Evolutionary conservation across 1,140 invertebrate species (phyloP), one percentile per base, ranked within the genome.

Genomic region (Zophobas atratus): DNA sequence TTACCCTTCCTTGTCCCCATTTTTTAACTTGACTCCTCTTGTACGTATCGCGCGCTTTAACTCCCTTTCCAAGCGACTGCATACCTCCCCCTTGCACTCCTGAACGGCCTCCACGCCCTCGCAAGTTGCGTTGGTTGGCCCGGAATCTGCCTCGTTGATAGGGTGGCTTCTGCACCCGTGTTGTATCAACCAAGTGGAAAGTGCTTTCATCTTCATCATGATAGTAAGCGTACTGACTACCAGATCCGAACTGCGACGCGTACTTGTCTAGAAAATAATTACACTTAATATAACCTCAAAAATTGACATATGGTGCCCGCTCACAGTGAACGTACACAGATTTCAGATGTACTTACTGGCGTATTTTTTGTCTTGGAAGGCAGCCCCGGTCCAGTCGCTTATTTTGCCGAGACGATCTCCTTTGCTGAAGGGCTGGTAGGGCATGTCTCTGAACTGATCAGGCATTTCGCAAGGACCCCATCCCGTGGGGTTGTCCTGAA

Each of bases 201-300:
- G 95, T 96, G 77, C 94, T 97, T 87, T 99, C 98, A 88, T 99
- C 98, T 86, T 99, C 98, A 84, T 99, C 97, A 85, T 99, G 98
- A 86, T 95, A 98, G 84, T 99, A 99, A 0, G 98, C 95, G 90
- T 99, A 99, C 83, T 98, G 97, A 84, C 93, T 97, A 39, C 95
- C 95, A 78, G 95, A 93, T 39, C 97, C 97, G 90, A 98, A 99
- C 81, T 97, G 96, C 38, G 97, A 98, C 70, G 94, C 92, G 87
- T 99, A 99, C 87, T 99, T 99, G 85, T 96, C 96, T 98, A 82
- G 20, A 90, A 89, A 85, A 81, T 46, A 53, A 72, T 35, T 6
- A 35, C 33, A 56, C 35, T 49, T n/a, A 56, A 63, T 35, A 3
- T 49, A 43, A 67, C 41, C 49, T 63, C 49, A 79, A 55, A 6